These are phyloP conservation scores for Alosa sapidissima DNA, from an alignment of 2,797 vertebrate species.

Conservation along the genomic window DNA sequence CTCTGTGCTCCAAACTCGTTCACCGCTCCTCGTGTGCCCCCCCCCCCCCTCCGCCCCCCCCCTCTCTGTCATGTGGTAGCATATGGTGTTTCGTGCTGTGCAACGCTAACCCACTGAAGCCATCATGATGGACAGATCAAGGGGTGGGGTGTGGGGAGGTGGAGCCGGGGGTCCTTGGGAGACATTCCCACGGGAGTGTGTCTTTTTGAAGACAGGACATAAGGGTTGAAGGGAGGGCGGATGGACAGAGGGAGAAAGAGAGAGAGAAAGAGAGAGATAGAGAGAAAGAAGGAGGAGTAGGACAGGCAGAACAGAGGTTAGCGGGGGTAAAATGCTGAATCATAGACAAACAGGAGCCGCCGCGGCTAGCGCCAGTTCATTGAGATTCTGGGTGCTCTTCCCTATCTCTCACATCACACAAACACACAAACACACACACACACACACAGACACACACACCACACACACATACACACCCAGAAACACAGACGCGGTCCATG, in stretches of 20 bases:
- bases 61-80: constrained; percentile 40
- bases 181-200: constrained; percentile 38
- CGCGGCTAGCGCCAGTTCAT: constrained; percentile 33
- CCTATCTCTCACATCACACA: neutral
- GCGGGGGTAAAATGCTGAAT: constrained; percentile 50
- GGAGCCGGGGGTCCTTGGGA: constrained; percentile 32
- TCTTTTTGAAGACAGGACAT: constrained; percentile 35
- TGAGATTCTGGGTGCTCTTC: constrained; percentile 41
- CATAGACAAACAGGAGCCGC: constrained; percentile 41
- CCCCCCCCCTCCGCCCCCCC: neutral
- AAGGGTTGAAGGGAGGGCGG: neutral
- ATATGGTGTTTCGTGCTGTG: constrained; percentile 38
- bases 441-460: neutral
- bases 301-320: neutral
- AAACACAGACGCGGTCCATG: constrained; percentile 19
- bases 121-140: constrained; percentile 46
- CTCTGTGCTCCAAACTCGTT: neutral
- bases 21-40: neutral
- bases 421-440: neutral
- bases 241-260: neutral
- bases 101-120: constrained; percentile 33
- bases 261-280: neutral
- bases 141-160: constrained; percentile 12
- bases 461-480: neutral
- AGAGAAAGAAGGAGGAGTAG: neutral